phyloP scores from a whole-genome alignment of 2,888 invertebrate species.

The Dasysyrphus albostriatus region DNA sequence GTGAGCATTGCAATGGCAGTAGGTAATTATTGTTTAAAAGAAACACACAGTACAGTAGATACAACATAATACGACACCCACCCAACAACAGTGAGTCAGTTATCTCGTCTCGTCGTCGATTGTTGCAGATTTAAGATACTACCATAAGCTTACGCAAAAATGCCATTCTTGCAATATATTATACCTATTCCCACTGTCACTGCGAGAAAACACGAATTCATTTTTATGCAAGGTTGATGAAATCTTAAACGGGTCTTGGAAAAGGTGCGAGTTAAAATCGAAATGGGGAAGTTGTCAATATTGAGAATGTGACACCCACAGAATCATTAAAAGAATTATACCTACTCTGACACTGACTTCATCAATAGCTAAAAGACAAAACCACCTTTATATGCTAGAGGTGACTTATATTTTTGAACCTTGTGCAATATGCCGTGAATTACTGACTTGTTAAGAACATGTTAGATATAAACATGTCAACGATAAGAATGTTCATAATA shows the following conservation, averaged over 20 bases:
- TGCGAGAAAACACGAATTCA: constrained; percentile 43
- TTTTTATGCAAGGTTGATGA: constrained; percentile 65
- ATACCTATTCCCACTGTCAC: constrained; percentile 57
- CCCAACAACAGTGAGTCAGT: constrained; percentile 55
- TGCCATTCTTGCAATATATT: constrained; percentile 60
- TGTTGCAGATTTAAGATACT: constrained; percentile 42
- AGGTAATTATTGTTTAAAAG: constrained; percentile 26
- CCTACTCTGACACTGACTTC: constrained; percentile 27
- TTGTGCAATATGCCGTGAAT: constrained; percentile 26
- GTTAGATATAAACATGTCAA: neutral
- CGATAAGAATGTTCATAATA: constrained; percentile 5
- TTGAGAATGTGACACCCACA: constrained; percentile 60
- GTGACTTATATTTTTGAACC: constrained; percentile 13
- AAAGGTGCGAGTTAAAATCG: constrained; percentile 30
- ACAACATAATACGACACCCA: constrained; percentile 59
- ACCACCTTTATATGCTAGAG: neutral
- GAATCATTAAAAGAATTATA: constrained; percentile 36
- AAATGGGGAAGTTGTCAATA: constrained; percentile 62
- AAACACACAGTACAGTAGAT: neutral
- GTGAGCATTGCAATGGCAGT: constrained; percentile 20
- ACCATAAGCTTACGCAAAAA: constrained; percentile 69
- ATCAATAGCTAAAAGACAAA: constrained; percentile 13
- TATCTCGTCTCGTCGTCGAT: constrained; percentile 22
- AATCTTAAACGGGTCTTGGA: constrained; percentile 61
- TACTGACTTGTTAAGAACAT: constrained; percentile 14